These are phyloP conservation scores for Marmota monax DNA, from an alignment of 2,113 vertebrate genomes.

Conservation along the genomic window DNA sequence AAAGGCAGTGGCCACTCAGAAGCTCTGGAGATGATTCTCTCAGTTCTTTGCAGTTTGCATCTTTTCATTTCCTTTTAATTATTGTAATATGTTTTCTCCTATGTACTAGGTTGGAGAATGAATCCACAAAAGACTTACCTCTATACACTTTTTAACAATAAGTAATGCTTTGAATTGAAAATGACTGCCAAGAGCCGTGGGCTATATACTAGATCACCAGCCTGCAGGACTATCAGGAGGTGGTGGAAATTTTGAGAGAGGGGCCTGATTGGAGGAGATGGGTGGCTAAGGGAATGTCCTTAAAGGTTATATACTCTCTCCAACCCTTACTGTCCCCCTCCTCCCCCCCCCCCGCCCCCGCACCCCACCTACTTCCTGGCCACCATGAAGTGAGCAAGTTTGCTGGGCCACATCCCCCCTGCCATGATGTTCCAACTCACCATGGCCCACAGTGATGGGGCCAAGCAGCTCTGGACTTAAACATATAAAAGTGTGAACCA, in stretches of 20 bases:
- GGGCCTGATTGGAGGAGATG: not conserved
- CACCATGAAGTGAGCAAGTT: not conserved
- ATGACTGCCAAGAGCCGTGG: not conserved
- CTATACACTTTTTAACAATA: not conserved
- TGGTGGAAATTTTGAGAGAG: not conserved
- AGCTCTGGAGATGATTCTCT: not conserved
- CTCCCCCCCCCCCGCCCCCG: no score
- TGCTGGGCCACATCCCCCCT: not conserved
- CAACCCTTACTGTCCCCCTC: not conserved
- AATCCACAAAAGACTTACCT: not conserved
- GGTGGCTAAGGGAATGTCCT: not conserved
- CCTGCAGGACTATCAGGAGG: not conserved
- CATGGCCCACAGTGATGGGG: not conserved
- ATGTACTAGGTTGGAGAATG: not conserved
- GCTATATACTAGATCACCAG: not conserved
- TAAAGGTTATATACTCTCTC: not conserved
- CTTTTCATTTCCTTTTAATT: constrained; percentile 37
- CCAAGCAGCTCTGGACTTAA: not conserved
- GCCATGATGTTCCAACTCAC: not conserved
- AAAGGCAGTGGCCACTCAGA: not conserved
- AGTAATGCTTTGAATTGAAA: not conserved
- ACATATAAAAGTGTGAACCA: not conserved
- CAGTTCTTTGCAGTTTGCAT: not conserved
- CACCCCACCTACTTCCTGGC: not conserved
- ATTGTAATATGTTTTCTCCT: not conserved